Base-by-base conservation (phyloP, 2,888 invertebrate genomes). In the Folsomia manolachei region DNA sequence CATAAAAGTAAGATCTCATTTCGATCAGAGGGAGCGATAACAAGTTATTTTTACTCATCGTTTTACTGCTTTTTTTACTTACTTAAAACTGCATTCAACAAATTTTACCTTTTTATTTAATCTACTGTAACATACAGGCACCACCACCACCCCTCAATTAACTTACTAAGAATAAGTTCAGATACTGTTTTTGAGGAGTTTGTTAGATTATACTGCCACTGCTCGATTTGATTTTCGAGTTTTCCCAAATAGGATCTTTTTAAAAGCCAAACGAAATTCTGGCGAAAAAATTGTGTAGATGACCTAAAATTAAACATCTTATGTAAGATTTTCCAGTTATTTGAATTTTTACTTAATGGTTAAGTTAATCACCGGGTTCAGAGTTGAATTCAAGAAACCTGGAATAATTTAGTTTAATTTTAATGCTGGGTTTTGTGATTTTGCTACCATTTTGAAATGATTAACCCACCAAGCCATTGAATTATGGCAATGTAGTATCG, bases 271-370 rank as follows among this genome's bases (percentile, higher is more conserved):
- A 81, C 95, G 88, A 83, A 95, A 95, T 83, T 95, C 94, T 26
- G 95, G 95, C 82, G 92, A 93, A 85, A 95, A 95, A 82, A 95
- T 92, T n/a, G 94, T 95, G 84, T 95, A 95, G 82, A 95, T 69
- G 7, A 56, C 21, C n/a, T n/a, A 24, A n/a, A n/a, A 21, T 63
- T 63, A 4, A 25, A 24, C 21, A 14, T 27, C 73, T 74, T 56
- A 39, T 39, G n/a, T n/a, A n/a, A n/a, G n/a, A n/a, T n/a, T n/a
- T n/a, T n/a, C n/a, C n/a, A n/a, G n/a, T n/a, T n/a, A n/a, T n/a
- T n/a, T n/a, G n/a, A n/a, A n/a, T n/a, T n/a, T n/a, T n/a, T n/a
- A n/a, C n/a, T n/a, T n/a, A n/a, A n/a, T n/a, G n/a, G n/a, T n/a
- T n/a, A n/a, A n/a, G n/a, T n/a, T n/a, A n/a, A n/a, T n/a, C n/a